These are phyloP conservation scores for Brachionus calyciflorus DNA, from an alignment of 1,140 invertebrate genomes.

Conservation along the genomic window DNA sequence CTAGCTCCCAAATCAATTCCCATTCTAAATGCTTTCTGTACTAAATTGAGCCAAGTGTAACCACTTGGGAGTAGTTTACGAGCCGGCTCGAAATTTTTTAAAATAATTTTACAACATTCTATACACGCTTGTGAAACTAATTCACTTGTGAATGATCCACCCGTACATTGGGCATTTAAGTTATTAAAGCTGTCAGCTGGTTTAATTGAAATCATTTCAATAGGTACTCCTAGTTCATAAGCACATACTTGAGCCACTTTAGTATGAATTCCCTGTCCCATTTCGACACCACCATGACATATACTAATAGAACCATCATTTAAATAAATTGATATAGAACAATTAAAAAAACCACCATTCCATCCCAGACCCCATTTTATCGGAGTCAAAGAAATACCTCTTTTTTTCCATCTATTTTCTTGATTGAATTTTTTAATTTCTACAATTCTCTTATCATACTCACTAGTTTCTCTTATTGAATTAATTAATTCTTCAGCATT, in stretches of 20 bases:
- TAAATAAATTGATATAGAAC: conserved; percentile 71
- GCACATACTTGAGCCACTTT: conserved; percentile 75
- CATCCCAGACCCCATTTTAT: conserved; percentile 53
- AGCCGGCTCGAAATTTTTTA: conserved; percentile 40
- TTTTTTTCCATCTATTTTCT: conserved; percentile 56
- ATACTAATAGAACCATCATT: conserved; percentile 74
- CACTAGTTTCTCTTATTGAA: conserved; percentile 47
- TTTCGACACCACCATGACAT: conserved; percentile 75
- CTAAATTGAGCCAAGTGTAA: conserved; percentile 38
- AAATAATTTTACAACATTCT: conserved; percentile 47
- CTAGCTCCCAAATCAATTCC: conserved; percentile 16
- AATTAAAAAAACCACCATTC: conserved; percentile 63
- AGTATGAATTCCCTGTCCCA: conserved; percentile 77
- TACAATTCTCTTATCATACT: conserved; percentile 43
- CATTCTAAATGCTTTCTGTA: conserved; percentile 7
- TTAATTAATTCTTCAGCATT: conserved; percentile 51
- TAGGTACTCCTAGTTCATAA: conserved; percentile 69
- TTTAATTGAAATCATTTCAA: conserved; percentile 70
- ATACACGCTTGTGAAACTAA: conserved; percentile 53
- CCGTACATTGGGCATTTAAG: conserved; percentile 65
- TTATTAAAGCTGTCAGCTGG: conserved; percentile 65
- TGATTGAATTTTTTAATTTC: conserved; percentile 28
- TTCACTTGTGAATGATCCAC: conserved; percentile 73
- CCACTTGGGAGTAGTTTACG: neutral
- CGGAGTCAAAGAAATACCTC: conserved; percentile 54